Percentiles rank a stretch among this genome's conserved stretches.
Evolutionary conservation across 2,888 invertebrate genomes (phyloP).

Genomic region (Tinea pellionella): DNA sequence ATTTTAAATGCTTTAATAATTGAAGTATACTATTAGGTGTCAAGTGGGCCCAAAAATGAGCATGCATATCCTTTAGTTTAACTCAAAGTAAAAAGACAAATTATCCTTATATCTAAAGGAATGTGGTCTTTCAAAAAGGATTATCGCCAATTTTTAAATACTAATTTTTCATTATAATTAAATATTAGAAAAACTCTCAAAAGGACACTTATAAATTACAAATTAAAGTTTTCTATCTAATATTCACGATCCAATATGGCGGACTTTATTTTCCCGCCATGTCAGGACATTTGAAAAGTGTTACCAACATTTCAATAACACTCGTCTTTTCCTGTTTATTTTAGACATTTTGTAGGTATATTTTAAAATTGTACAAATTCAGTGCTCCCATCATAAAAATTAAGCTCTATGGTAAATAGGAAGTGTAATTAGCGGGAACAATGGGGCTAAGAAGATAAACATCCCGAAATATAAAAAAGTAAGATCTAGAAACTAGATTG

Average conservation of each 20-base stretch:
- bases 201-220: constrained; percentile 49
- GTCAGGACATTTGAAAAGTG: not conserved
- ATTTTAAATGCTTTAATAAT: too few species aligned
- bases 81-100: too few species aligned
- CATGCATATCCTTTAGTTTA: too few species aligned
- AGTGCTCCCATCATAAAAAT: not conserved
- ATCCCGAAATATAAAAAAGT: not conserved
- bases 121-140: constrained; percentile 35
- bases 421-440: not conserved
- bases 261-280: not conserved
- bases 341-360: not conserved
- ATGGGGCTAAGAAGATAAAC: not conserved
- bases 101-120: constrained; percentile 52
- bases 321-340: not conserved
- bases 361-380: not conserved
- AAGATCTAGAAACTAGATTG: too few species aligned
- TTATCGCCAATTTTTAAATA: not conserved
- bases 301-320: not conserved
- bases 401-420: not conserved
- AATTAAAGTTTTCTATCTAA: constrained; percentile 6
- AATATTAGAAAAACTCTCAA: constrained; percentile 19
- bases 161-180: not conserved
- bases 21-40: too few species aligned
- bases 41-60: too few species aligned
- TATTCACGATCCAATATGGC: not conserved